These are phyloP conservation scores for Burhinus oedicnemus DNA, from an alignment of 2,113 vertebrate genomes.

Conservation along the genomic window DNA sequence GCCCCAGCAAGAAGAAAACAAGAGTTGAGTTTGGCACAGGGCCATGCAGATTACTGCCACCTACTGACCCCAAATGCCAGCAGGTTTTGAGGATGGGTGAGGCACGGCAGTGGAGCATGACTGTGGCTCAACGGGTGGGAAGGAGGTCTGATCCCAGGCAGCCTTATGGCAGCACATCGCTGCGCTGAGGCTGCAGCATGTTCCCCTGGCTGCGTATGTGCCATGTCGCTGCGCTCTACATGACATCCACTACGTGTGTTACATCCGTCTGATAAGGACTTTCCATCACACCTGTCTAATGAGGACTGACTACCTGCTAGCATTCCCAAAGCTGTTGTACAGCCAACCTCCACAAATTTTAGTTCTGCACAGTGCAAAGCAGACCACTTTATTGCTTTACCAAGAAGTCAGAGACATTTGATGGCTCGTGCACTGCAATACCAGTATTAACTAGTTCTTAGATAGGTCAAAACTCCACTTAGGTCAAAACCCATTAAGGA, in stretches of 20 bases:
- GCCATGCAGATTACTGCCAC: not conserved
- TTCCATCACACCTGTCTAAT: not conserved
- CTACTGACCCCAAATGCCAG: not conserved
- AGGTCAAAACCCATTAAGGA: not conserved
- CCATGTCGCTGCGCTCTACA: accelerated
- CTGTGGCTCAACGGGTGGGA: not conserved
- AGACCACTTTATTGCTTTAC: not conserved
- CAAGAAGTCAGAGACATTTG: not conserved
- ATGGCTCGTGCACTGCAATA: accelerated
- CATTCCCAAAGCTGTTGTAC: not conserved
- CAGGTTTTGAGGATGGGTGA: not conserved
- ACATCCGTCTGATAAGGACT: not conserved
- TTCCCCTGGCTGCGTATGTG: accelerated
- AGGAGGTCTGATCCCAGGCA: not conserved
- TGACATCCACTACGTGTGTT: not conserved
- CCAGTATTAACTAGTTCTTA: not conserved
- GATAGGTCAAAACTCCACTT: not conserved
- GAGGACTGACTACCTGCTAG: not conserved
- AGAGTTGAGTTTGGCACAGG: not conserved
- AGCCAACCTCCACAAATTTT: not conserved
- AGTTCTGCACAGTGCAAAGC: not conserved
- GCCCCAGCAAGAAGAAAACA: accelerated
- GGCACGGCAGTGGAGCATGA: not conserved
- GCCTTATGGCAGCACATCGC: not conserved
- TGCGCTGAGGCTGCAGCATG: accelerated